Conservation (phyloP, 2,113 vertebrate genomes). For the Pelodiscus sinensis region DNA sequence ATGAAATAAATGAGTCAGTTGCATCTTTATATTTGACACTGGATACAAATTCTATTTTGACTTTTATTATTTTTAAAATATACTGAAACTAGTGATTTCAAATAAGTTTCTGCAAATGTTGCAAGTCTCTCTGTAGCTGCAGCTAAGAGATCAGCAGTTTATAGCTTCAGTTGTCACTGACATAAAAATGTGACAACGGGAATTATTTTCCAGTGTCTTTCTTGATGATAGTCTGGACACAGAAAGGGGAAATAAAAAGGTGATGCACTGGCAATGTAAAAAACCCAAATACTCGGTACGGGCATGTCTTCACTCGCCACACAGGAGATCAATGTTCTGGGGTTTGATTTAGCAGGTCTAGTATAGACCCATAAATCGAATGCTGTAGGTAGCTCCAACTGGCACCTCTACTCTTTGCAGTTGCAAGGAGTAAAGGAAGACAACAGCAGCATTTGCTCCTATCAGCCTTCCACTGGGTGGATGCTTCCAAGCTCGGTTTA, state of each 20-base stretch:
- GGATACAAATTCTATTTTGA: not conserved
- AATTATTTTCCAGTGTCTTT: conserved; percentile 42
- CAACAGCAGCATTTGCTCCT: no score
- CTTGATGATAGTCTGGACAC: conserved; percentile 59
- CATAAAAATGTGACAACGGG: conserved; percentile 62
- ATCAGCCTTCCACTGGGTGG: no score
- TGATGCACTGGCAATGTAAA: conserved; percentile 20
- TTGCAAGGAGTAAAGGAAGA: no score
- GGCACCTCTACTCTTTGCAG: no score
- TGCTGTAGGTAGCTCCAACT: no score
- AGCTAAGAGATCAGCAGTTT: conserved; percentile 60
- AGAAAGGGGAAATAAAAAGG: conserved; percentile 51
- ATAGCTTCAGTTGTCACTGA: conserved; percentile 38
- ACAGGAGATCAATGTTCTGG: no score
- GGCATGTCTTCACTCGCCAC: no score
- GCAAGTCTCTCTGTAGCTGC: conserved; percentile 18
- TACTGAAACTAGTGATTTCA: conserved; percentile 14
- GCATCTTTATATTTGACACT: not conserved
- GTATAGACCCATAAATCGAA: no score
- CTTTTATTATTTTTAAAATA: conserved; percentile 11
- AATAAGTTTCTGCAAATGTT: conserved; percentile 23
- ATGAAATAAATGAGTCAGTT: conserved; percentile 15
- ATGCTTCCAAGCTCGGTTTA: no score
- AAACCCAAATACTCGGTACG: conserved; percentile 20
- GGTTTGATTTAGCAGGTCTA: no score